Percentiles rank a stretch among this genome's conserved stretches.
Evolutionary conservation across 37 sponge, comb jelly and placozoan genomes (phyloP).

Genomic region (Ianthella basta): DNA sequence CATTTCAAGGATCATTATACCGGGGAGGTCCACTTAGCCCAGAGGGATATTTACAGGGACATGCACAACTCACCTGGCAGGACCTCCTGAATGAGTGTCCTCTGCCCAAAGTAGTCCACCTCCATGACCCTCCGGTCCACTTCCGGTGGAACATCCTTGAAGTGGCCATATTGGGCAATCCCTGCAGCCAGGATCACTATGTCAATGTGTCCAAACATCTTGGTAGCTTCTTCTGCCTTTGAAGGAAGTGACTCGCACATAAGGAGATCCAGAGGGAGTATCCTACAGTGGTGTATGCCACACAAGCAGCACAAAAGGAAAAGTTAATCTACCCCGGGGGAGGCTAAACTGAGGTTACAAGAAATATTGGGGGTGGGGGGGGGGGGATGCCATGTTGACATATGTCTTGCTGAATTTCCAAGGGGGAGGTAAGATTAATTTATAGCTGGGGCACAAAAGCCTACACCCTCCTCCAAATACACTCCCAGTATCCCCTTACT

Average conservation of each 20-base stretch:
- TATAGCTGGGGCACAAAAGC: background rate
- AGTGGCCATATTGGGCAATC: conserved; percentile 52
- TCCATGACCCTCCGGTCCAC: conserved; percentile 59
- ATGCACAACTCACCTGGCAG: conserved; percentile 3
- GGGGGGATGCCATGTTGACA: too few species aligned
- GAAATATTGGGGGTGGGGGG: too few species aligned
- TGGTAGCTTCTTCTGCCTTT: conserved; percentile 40
- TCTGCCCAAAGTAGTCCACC: conserved; percentile 81
- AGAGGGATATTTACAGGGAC: too few species aligned
- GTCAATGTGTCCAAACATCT: conserved; percentile 67
- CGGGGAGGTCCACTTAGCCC: too few species aligned
- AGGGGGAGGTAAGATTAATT: too few species aligned
- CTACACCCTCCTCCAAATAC: too few species aligned
- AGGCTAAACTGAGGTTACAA: too few species aligned
- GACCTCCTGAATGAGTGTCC: conserved; percentile 42
- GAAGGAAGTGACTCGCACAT: conserved; percentile 44
- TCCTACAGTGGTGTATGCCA: background rate
- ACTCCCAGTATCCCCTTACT: too few species aligned
- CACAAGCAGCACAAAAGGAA: too few species aligned
- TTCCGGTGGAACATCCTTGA: conserved; percentile 44
- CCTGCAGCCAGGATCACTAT: conserved; percentile 85
- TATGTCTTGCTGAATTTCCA: too few species aligned
- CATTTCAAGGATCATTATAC: too few species aligned
- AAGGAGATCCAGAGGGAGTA: conserved; percentile 61
- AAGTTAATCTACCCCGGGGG: too few species aligned